Conservation (phyloP, 2,113 vertebrate species). For the Paradoxurus hermaphroditus region DNA sequence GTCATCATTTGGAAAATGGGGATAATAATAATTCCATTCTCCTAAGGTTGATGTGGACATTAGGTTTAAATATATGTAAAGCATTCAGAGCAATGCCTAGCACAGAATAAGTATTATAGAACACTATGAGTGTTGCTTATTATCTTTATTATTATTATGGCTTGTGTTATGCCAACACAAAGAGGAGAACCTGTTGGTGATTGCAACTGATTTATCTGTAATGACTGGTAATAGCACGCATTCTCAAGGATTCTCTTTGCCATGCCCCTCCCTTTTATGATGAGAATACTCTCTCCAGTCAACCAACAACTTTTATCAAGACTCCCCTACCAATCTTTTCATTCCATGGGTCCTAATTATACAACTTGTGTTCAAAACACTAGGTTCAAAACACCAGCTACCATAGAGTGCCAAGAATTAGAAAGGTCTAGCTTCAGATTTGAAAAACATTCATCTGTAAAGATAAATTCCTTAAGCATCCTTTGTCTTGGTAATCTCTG, state of each 20-base stretch:
- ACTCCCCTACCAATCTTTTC: background rate
- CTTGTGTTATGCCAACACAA: background rate
- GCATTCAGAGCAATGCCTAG: background rate
- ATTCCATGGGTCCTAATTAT: background rate
- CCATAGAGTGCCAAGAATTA: background rate
- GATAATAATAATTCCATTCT: background rate
- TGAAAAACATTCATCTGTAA: background rate
- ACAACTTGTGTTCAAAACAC: background rate
- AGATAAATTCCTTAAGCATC: background rate
- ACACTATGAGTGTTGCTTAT: background rate
- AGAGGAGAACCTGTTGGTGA: background rate
- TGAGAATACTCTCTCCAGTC: background rate
- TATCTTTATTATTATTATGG: background rate
- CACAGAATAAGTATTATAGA: background rate
- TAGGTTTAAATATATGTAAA: background rate
- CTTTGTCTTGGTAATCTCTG: background rate
- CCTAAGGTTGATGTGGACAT: background rate
- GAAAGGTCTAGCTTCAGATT: background rate
- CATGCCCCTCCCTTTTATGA: background rate
- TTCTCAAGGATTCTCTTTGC: background rate
- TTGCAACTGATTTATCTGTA: background rate
- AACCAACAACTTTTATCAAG: background rate
- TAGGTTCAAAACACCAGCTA: background rate
- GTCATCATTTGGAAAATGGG: background rate
- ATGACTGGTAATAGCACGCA: background rate